phyloP scores from a whole-genome alignment of 2,888 invertebrate species.

The Hirtodrosophila alboralis region DNA sequence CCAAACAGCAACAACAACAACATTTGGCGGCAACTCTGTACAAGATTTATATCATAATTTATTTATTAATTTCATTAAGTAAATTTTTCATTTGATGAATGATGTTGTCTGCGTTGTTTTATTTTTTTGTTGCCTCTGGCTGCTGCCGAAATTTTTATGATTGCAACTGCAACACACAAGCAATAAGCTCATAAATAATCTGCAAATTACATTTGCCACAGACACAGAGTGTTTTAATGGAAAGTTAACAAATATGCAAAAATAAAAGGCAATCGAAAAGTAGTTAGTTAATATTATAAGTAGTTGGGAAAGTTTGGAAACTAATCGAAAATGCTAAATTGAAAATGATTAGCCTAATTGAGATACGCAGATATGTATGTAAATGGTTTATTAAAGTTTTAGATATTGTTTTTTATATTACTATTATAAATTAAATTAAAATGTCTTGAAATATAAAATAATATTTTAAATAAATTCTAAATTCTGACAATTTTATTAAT shows the following conservation, averaged over 20 bases:
- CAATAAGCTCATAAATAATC: constrained; percentile 56
- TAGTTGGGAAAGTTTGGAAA: too few relatives aligned
- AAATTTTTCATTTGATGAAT: constrained; percentile 75
- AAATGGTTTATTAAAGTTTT: too few relatives aligned
- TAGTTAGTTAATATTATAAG: neutral
- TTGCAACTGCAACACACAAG: constrained; percentile 46
- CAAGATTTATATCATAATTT: constrained; percentile 81
- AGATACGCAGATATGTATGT: too few relatives aligned
- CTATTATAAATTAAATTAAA: too few relatives aligned
- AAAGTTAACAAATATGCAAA: constrained; percentile 8
- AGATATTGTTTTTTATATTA: too few relatives aligned
- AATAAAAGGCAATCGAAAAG: constrained; percentile 5
- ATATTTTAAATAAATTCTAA: too few relatives aligned
- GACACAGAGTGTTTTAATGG: constrained; percentile 53
- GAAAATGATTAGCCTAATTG: neutral
- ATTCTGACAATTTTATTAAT: too few relatives aligned
- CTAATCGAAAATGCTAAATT: neutral
- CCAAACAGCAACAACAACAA: constrained; percentile 29
- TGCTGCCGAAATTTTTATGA: constrained; percentile 74
- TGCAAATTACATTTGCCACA: constrained; percentile 48
- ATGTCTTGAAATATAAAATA: too few relatives aligned
- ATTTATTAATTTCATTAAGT: constrained; percentile 80
- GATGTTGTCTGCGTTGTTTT: constrained; percentile 62
- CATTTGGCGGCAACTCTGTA: constrained; percentile 49
- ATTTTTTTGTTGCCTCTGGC: constrained; percentile 45